These are phyloP conservation scores for Phengaris arion DNA, from an alignment of 2,888 invertebrate genomes.

Conservation along the genomic window DNA sequence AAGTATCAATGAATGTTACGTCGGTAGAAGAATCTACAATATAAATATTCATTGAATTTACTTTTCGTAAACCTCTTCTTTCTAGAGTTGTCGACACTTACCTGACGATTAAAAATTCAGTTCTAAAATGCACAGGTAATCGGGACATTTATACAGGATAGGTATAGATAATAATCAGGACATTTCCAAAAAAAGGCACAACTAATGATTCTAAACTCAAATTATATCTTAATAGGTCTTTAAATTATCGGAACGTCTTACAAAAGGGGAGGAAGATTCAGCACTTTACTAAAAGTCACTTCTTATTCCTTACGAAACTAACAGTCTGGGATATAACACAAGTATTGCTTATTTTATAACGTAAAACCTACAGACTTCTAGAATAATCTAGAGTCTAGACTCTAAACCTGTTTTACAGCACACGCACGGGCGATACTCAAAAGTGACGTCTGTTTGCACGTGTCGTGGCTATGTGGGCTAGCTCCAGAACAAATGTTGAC, in stretches of 20 bases:
- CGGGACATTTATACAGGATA: too few species aligned
- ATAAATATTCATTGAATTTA: background rate
- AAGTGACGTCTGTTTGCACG: slow-evolving; percentile 39
- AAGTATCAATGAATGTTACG: slow-evolving; percentile 23
- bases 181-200: too few species aligned
- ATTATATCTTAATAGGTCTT: too few species aligned
- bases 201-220: too few species aligned
- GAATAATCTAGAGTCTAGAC: slow-evolving; percentile 2
- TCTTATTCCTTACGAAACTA: too few species aligned
- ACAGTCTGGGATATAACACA: background rate
- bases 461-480: slow-evolving; percentile 49
- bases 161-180: too few species aligned
- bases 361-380: background rate
- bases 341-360: background rate
- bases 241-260: too few species aligned
- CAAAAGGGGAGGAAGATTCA: too few species aligned
- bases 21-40: background rate
- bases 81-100: too few species aligned
- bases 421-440: background rate
- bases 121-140: too few species aligned
- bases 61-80: background rate
- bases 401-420: background rate
- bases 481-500: slow-evolving; percentile 67
- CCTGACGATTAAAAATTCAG: too few species aligned
- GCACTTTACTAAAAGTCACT: too few species aligned